phyloP scores from a whole-genome alignment of 2,888 invertebrate species.

The Rhagophthalmus giganteus region DNA sequence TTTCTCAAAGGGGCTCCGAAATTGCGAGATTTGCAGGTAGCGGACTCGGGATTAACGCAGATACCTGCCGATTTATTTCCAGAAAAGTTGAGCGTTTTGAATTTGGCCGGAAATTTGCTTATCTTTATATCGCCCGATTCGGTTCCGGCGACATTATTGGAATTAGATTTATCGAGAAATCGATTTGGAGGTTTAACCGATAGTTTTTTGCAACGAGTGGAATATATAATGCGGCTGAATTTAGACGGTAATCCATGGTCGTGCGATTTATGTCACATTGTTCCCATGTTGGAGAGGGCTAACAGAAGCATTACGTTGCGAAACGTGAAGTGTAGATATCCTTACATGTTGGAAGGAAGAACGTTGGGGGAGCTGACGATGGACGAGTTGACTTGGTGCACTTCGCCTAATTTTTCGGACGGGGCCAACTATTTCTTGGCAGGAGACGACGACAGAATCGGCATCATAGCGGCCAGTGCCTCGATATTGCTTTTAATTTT shows the following conservation, averaged over 20 bases:
- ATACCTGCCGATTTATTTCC: constrained; percentile 62
- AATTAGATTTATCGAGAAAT: constrained; percentile 74
- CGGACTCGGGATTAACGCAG: constrained; percentile 62
- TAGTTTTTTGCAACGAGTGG: constrained; percentile 53
- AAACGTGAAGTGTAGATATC: constrained; percentile 62
- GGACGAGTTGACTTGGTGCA: constrained; percentile 58
- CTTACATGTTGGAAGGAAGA: constrained; percentile 61
- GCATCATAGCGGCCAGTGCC: constrained; percentile 59
- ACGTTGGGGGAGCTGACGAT: constrained; percentile 52
- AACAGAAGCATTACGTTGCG: constrained; percentile 59
- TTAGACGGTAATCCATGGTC: constrained; percentile 68
- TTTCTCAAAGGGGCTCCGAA: constrained; percentile 60
- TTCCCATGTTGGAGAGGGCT: constrained; percentile 62
- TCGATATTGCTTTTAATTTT: constrained; percentile 61
- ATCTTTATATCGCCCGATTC: constrained; percentile 60
- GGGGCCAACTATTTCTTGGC: constrained; percentile 53
- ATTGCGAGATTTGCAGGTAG: constrained; percentile 62
- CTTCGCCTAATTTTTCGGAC: constrained; percentile 60
- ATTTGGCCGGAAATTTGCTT: constrained; percentile 74
- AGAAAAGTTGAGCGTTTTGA: constrained; percentile 62
- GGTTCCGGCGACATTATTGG: constrained; percentile 61
- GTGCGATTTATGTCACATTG: constrained; percentile 69
- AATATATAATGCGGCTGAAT: constrained; percentile 45
- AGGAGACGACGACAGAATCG: constrained; percentile 61
- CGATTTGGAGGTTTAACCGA: constrained; percentile 65